phyloP scores from a whole-genome alignment of 2,888 invertebrate genomes.

The Penaeus monodon region DNA sequence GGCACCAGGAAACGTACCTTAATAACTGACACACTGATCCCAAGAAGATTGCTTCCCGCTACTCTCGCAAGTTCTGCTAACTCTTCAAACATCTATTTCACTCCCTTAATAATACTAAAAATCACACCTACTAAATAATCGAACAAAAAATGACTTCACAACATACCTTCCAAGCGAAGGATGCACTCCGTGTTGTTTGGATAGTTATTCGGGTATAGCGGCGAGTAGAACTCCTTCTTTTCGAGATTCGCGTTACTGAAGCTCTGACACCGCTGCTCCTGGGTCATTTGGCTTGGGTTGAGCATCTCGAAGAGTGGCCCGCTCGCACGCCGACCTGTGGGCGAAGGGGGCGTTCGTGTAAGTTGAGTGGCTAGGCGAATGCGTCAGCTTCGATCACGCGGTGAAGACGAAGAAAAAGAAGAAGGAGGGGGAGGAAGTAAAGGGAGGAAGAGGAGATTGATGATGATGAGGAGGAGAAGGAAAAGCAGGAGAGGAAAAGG shows the following conservation, averaged over 20 bases:
- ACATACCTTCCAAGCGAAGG: constrained; percentile 77
- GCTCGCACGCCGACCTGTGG: constrained; percentile 6
- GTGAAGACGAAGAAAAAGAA: background rate
- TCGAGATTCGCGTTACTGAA: constrained; percentile 75
- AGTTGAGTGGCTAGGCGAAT: background rate
- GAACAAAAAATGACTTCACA: background rate
- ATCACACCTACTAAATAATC: background rate
- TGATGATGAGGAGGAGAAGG: too few relatives aligned
- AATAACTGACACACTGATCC: too few relatives aligned
- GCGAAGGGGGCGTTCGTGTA: background rate
- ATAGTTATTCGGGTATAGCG: constrained; percentile 78
- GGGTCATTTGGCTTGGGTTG: background rate
- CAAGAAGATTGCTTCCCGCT: too few relatives aligned
- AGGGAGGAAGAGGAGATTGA: background rate
- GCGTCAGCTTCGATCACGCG: background rate
- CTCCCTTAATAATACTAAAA: too few relatives aligned
- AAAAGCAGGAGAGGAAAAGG: too few relatives aligned
- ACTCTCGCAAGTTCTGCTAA: too few relatives aligned
- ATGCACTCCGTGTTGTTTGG: constrained; percentile 79
- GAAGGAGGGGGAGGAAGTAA: background rate
- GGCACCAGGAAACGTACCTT: too few relatives aligned
- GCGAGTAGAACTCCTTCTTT: constrained; percentile 79
- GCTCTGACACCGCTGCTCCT: constrained; percentile 43
- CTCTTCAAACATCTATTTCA: background rate
- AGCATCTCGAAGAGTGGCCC: background rate